These are phyloP conservation scores for Copsychus sechellarum DNA, from an alignment of 2,113 vertebrate species.

Conservation along the genomic window DNA sequence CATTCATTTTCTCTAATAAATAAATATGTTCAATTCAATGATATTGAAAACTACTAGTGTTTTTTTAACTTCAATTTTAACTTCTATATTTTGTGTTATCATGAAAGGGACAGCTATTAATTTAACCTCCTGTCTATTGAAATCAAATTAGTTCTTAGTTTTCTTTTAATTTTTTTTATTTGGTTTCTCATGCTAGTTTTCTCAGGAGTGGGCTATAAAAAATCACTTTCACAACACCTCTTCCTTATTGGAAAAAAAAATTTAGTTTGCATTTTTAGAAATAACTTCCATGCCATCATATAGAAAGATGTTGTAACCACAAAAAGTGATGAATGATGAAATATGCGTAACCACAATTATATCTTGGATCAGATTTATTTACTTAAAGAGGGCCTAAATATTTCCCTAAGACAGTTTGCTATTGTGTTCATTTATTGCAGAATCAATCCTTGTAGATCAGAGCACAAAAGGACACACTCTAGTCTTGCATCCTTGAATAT, in stretches of 20 bases:
- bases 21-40: not conserved
- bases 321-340: not conserved
- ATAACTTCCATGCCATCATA: not conserved
- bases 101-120: not conserved
- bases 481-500: not conserved
- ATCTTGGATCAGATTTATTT: not conserved
- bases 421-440: not conserved
- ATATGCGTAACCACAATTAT: not conserved
- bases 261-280: not conserved
- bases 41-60: not conserved
- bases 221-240: not conserved
- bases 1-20: not conserved
- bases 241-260: not conserved
- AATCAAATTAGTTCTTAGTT: not conserved
- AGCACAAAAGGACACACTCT: not conserved
- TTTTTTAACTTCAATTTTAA: constrained; percentile 18
- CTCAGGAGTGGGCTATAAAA: not conserved
- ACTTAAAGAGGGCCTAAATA: not conserved
- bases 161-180: not conserved
- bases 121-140: not conserved
- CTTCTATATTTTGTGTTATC: not conserved
- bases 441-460: not conserved
- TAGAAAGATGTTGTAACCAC: not conserved
- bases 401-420: not conserved
- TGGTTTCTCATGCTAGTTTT: not conserved